A percentile compares a stretch with the other conserved stretches of the same genome.
phyloP scores from a whole-genome alignment of 2,888 invertebrate species.

The Acanthosepion pharaonis region DNA sequence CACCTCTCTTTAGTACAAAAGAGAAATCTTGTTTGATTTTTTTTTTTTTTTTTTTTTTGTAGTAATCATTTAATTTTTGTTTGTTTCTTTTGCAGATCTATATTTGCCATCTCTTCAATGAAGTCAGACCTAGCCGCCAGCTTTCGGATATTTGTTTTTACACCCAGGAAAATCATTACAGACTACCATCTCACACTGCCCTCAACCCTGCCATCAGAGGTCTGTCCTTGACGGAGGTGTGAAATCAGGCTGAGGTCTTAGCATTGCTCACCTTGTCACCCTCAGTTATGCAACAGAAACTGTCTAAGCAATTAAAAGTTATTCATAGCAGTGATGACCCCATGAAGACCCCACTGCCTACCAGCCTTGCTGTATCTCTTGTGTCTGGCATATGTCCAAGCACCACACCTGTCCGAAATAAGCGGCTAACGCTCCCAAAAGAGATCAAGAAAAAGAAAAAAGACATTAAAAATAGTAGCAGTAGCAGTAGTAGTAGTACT shows the following conservation, averaged over 20 bases:
- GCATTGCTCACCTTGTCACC: neutral
- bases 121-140: neutral
- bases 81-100: no score
- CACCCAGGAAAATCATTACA: neutral
- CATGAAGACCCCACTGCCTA: neutral
- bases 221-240: neutral
- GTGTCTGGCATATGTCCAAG: neutral
- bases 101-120: neutral
- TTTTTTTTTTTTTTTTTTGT: no score
- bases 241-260: neutral
- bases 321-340: constrained; percentile 38
- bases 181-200: neutral
- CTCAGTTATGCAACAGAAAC: constrained; percentile 46
- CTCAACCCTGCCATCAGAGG: neutral
- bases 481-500: neutral
- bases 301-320: constrained; percentile 35
- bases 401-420: neutral
- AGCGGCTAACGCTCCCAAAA: constrained; percentile 4
- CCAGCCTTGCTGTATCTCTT: constrained; percentile 36
- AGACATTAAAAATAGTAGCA: neutral
- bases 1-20: no score
- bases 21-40: no score
- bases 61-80: no score
- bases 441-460: neutral
- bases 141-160: neutral